These are phyloP conservation scores for Cepaea hortensis DNA, from an alignment of 2,888 invertebrate genomes.

Conservation along the genomic window DNA sequence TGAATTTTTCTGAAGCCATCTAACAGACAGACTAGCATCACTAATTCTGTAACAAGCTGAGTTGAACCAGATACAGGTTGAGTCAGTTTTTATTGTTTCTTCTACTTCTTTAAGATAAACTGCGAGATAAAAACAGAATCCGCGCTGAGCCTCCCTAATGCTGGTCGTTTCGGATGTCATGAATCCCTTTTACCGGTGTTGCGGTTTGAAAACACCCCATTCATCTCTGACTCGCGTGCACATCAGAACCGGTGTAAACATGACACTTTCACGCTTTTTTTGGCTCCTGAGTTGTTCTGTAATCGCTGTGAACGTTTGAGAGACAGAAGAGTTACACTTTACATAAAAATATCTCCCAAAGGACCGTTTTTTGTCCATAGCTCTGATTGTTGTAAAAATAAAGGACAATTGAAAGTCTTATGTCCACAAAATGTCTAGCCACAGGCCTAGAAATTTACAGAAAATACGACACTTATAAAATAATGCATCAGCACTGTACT, in stretches of 20 bases:
- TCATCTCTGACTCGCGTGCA: conserved; percentile 28
- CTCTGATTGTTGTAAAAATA: neutral
- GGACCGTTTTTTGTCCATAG: neutral
- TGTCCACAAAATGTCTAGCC: neutral
- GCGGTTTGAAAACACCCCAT: conserved; percentile 33
- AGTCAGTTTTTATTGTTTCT: neutral
- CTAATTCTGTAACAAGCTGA: neutral
- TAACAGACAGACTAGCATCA: no score
- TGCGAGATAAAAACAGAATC: neutral
- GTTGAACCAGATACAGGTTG: neutral
- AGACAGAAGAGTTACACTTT: neutral
- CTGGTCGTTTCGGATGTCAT: neutral
- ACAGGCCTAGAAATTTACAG: neutral
- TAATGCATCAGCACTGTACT: neutral
- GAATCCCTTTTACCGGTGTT: conserved; percentile 20
- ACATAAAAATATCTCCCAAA: no score
- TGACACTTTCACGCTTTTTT: conserved; percentile 10
- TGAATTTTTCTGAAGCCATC: no score
- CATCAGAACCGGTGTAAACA: conserved; percentile 32
- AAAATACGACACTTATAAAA: neutral
- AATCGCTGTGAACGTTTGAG: neutral
- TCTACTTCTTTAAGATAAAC: no score
- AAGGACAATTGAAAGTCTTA: neutral
- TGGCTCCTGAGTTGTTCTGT: neutral
- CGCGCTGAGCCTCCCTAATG: neutral